Evolutionary conservation across 2,888 invertebrate genomes (phyloP).

Genomic region (Lottia gigantea): DNA sequence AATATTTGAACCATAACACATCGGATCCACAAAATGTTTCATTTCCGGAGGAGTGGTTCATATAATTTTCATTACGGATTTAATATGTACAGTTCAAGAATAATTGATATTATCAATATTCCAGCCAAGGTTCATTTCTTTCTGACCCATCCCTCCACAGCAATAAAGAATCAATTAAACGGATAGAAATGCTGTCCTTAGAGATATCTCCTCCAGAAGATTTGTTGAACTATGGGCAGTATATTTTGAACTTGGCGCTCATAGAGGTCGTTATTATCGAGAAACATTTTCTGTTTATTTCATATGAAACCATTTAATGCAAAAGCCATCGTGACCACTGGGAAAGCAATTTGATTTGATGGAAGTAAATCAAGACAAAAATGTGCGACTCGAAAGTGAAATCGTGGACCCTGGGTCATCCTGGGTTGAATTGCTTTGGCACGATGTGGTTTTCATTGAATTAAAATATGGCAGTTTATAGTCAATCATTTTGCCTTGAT

Average conservation of each 20-base stretch:
- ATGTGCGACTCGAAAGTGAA: neutral
- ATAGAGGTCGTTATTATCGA: neutral
- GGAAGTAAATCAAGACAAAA: neutral
- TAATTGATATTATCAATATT: slow-evolving; percentile 27
- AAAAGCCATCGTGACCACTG: neutral
- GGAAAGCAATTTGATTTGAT: neutral
- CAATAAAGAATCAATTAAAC: neutral
- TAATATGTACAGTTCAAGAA: too few relatives aligned
- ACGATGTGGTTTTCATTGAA: too few relatives aligned
- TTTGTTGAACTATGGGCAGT: neutral
- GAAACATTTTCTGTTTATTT: neutral
- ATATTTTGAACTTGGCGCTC: neutral
- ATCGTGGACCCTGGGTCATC: neutral
- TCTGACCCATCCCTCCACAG: slow-evolving; percentile 12
- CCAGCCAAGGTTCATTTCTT: slow-evolving; percentile 9
- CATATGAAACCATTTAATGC: neutral
- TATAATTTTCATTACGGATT: too few relatives aligned
- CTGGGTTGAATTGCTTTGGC: too few relatives aligned
- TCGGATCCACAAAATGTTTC: too few relatives aligned
- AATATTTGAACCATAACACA: too few relatives aligned
- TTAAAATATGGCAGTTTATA: too few relatives aligned
- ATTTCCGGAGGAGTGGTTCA: too few relatives aligned
- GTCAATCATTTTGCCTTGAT: too few relatives aligned
- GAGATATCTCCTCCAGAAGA: neutral
- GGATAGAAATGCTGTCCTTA: neutral